Evolutionary conservation across 1,140 invertebrate species (phyloP), one percentile per base, ranked within the genome.

Genomic region (Nasonia longicornis): DNA sequence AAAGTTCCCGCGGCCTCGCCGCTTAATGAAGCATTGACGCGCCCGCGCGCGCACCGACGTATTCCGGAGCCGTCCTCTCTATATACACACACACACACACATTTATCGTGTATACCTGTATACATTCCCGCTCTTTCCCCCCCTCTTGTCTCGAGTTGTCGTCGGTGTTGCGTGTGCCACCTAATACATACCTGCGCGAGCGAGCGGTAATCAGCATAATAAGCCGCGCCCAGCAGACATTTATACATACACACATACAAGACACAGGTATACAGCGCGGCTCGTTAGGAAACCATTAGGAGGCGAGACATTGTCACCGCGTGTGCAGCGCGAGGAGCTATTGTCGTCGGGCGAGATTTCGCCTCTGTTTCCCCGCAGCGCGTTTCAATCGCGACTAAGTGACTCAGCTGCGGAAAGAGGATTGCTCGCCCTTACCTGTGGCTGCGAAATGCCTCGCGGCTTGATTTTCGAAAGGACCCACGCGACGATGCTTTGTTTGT

Each of bases 21-120:
- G 85, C 83, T 84, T 88, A 85, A 88, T 87, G 86, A 87, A 87
- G 86, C 86, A 87, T 87, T 88, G 86, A 86, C 87, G 84, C 87
- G 82, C 83, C 69, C 58, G 58, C 35, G 35, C n/a, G 10, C 45
- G 72, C n/a, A 45, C 72, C 20, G 52, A 58, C 20, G 52, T 58
- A 58, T 58, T 58, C 52, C 52, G 52, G 52, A 16, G 45, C 42
- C 72, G 10, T 48, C 22, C 48, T 58, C 22, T 74, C 22, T 26
- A 22, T 2, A 12, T 20, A 42, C 38, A 42, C 8, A 42, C 38
- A 42, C 0, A 26, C 26, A 26, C 26, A 26, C 26, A 26, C 1
- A 26, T 2, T 26, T 26, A 26, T 26, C 26, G 26, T 26, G 10
- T 42, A 42, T 72, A 38, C 42, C 31, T 72, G 20, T 45, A 16